These are phyloP conservation scores for Cepphus grylle DNA, from an alignment of 2,113 vertebrate species.

Conservation along the genomic window DNA sequence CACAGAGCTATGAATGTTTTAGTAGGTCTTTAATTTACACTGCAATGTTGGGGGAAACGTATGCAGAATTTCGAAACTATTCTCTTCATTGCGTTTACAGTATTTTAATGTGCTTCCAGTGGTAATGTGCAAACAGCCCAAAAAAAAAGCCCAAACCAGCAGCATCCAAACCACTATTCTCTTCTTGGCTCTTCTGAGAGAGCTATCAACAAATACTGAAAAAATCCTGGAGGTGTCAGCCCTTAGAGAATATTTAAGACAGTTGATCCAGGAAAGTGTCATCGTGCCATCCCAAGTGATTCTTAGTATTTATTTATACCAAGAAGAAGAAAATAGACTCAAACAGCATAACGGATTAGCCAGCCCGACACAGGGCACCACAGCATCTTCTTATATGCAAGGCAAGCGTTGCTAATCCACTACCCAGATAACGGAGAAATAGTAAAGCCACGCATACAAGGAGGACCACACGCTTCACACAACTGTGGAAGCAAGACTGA, in stretches of 20 bases:
- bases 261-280: slow-evolving; percentile 13
- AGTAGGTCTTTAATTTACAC: not conserved
- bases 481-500: not conserved
- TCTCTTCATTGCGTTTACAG: not conserved
- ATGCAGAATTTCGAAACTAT: not conserved
- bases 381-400: not conserved
- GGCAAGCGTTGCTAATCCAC: not conserved
- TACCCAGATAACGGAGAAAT: not conserved
- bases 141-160: not conserved
- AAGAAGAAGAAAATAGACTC: slow-evolving; percentile 19
- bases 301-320: slow-evolving; percentile 11
- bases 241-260: not conserved
- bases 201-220: not conserved
- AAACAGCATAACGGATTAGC: not conserved
- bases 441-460: not conserved
- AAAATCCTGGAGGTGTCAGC: not conserved
- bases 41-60: not conserved
- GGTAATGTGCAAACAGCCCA: not conserved
- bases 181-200: not conserved
- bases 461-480: not conserved
- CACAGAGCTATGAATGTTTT: not conserved
- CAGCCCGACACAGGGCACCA: not conserved
- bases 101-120: not conserved
- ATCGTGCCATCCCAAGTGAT: not conserved
- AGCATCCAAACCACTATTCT: not conserved